Conservation (phyloP, 2,888 invertebrate species). For the Campoletis raptor region DNA sequence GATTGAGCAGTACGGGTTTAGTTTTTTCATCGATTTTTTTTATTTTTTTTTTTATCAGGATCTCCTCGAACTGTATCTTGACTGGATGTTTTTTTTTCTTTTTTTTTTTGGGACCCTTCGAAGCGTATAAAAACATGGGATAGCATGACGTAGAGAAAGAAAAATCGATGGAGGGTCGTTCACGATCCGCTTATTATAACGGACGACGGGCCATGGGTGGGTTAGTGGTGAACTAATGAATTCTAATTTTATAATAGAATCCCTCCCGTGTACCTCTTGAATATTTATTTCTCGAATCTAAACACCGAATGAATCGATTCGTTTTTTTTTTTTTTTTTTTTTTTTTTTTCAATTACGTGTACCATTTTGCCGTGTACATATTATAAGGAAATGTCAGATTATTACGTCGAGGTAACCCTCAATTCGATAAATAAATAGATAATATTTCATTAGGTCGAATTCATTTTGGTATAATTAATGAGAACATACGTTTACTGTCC, state of each 20-base stretch:
- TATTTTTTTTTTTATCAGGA: slow-evolving; percentile 10
- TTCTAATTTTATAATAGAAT: slow-evolving; percentile 34
- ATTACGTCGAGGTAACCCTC: neutral
- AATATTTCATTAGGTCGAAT: slow-evolving; percentile 57
- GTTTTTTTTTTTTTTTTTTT: neutral
- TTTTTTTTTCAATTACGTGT: slow-evolving; percentile 19
- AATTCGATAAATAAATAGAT: slow-evolving; percentile 55
- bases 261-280: slow-evolving; percentile 29
- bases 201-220: slow-evolving; percentile 47
- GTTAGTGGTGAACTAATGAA: slow-evolving; percentile 51
- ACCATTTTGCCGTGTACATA: slow-evolving; percentile 10
- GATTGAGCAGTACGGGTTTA: slow-evolving; percentile 32
- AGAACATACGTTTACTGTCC: neutral
- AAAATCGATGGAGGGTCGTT: slow-evolving; percentile 15
- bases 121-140: slow-evolving; percentile 15
- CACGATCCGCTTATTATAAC: slow-evolving; percentile 40
- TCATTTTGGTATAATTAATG: slow-evolving; percentile 40
- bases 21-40: slow-evolving; percentile 11
- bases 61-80: slow-evolving; percentile 12
- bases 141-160: slow-evolving; percentile 11
- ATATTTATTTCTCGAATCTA: slow-evolving; percentile 41
- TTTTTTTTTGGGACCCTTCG: slow-evolving; percentile 29
- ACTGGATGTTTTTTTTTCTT: neutral
- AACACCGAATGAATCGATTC: neutral
- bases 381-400: slow-evolving; percentile 23